phyloP scores from a whole-genome alignment of 2,113 vertebrate genomes.

The Ciconia stormi region DNA sequence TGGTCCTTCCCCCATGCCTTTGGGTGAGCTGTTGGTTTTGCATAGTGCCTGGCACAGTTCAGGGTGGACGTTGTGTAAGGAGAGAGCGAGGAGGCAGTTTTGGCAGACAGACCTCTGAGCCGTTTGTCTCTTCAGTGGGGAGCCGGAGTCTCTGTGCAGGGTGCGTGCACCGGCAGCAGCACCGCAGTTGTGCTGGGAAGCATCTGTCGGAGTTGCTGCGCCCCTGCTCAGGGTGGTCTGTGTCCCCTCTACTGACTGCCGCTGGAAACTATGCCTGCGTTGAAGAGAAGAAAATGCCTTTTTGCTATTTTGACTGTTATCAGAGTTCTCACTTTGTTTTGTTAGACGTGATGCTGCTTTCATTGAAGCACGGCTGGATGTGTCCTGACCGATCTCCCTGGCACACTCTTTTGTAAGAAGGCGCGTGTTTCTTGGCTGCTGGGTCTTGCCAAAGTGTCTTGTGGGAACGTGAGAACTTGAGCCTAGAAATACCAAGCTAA shows the following conservation, averaged over 20 bases:
- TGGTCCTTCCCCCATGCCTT: neutral
- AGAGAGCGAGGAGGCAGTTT: neutral
- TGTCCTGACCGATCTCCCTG: neutral
- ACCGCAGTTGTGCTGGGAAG: rapidly evolving
- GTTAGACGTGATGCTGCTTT: neutral
- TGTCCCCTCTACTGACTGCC: rapidly evolving
- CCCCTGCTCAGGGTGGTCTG: neutral
- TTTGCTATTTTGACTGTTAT: neutral
- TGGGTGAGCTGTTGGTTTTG: neutral
- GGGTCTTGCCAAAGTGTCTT: neutral
- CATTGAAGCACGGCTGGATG: neutral
- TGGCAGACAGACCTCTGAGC: neutral
- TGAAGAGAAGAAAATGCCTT: neutral
- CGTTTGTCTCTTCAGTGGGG: rapidly evolving
- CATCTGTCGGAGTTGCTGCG: neutral
- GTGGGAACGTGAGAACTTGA: rapidly evolving
- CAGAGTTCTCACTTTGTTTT: neutral
- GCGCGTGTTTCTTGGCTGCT: neutral
- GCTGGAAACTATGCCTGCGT: neutral
- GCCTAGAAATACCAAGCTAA: neutral
- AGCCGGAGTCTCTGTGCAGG: neutral
- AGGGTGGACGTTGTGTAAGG: neutral
- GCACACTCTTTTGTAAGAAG: rapidly evolving
- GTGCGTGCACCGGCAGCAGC: neutral
- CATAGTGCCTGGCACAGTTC: rapidly evolving